These are phyloP conservation scores for Harmothoe impar DNA, from an alignment of 2,888 invertebrate species.

Conservation along the genomic window DNA sequence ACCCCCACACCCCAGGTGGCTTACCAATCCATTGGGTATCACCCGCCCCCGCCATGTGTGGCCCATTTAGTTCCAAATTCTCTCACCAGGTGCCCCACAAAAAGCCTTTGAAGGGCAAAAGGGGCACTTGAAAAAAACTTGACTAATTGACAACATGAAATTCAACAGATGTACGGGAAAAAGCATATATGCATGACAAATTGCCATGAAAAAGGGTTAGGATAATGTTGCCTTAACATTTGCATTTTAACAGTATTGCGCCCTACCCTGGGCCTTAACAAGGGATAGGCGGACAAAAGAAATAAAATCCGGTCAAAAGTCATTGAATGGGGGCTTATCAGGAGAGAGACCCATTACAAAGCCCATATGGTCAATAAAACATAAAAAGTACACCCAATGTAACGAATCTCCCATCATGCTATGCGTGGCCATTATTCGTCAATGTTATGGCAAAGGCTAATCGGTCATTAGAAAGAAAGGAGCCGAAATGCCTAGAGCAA, in stretches of 20 bases:
- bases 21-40: not conserved
- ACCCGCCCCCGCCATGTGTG: slow-evolving; percentile 5
- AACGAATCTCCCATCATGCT: not conserved
- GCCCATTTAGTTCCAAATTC: slow-evolving; percentile 8
- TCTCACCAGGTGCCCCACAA: not conserved
- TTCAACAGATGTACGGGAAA: not conserved
- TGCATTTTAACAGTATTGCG: slow-evolving; percentile 17
- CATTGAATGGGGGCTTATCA: slow-evolving; percentile 22
- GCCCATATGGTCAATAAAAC: slow-evolving; percentile 29
- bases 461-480: not conserved
- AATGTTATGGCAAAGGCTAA: slow-evolving; percentile 22
- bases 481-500: not conserved
- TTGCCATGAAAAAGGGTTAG: slow-evolving; percentile 22
- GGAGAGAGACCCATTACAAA: not conserved
- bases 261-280: not conserved
- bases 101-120: not conserved
- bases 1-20: not conserved
- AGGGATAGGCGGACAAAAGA: not conserved
- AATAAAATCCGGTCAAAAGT: not conserved
- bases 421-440: not conserved
- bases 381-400: not conserved
- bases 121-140: not conserved
- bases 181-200: slow-evolving; percentile 23
- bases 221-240: not conserved
- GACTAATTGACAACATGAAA: slow-evolving; percentile 29